Base-by-base conservation (phyloP, 1,140 invertebrate species). In the Eueides isabella region DNA sequence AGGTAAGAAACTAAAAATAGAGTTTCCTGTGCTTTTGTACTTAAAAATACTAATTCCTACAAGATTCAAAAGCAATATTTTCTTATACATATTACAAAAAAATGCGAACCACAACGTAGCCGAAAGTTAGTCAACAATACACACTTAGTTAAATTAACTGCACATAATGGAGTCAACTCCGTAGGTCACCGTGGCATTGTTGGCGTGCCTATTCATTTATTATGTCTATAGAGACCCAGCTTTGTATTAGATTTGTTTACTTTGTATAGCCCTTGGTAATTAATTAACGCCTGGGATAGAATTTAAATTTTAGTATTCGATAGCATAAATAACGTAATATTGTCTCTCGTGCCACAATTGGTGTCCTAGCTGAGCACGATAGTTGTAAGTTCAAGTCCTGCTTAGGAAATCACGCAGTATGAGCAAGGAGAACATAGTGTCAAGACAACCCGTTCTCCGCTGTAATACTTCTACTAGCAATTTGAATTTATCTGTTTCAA, bases 181-280 rank as follows among this genome's bases (percentile, higher is more conserved):
- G 44, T 61, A 61, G 70, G 76, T 70, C 77, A 68, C 69, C 35
- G 61, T 61, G 71, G 71, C 65, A 76, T 79, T 79, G 77, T 79
- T 67, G 74, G 74, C 61, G 74, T 74, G 74, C 61, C 71, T 72
- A 71, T 69, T 74, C 70, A 67, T 72, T 69, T 44, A 68, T 69
- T 71, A 65, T 69, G 75, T 30, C 77, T 76, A 71, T 79, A 71
- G 65, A 82, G 69, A 72, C 74, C 35, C 61, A 67, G 73, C 74
- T 67, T 65, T 35, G 74, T 48, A 30, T 68, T 44, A 33, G 68
- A 75, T 69, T 69, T 71, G 33, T 65, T 71, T 61, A 67, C 41
- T 61, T 70, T 67, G 74, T 67, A 67, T 72, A 61, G 38, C 29
- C 23, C 48, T n/a, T 55, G 19, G 48, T 55, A 55, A 55, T 55